Conservation (phyloP, 2,797 vertebrate genomes). For the Dendrocincla fuliginosa region DNA sequence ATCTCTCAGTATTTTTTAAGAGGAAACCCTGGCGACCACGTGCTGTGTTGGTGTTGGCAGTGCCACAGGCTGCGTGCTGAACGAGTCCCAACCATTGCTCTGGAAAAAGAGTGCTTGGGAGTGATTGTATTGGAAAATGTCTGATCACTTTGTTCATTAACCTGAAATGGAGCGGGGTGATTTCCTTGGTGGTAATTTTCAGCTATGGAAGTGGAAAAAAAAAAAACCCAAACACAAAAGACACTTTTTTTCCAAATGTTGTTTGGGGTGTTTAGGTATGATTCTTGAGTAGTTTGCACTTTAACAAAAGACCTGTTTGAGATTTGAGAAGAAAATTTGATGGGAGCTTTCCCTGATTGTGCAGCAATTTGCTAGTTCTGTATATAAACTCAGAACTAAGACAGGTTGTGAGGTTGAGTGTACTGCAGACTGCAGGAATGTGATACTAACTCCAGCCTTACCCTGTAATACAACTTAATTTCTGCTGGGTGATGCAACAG, state of each 20-base stretch:
- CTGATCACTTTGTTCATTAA: not conserved
- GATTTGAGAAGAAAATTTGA: not conserved
- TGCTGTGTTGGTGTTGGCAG: not conserved
- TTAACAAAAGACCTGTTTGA: not conserved
- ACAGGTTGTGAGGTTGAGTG: not conserved
- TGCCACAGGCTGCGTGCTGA: not conserved
- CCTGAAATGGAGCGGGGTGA: not conserved
- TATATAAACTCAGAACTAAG: fast-evolving
- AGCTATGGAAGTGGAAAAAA: not conserved
- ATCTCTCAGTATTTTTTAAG: not conserved
- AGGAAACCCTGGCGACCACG: not conserved
- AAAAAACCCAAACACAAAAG: not conserved
- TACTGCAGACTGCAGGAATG: not conserved
- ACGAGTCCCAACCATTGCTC: not conserved
- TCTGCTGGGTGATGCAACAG: not conserved
- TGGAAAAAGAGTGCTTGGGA: not conserved
- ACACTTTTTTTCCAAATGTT: not conserved
- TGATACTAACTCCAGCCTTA: fast-evolving
- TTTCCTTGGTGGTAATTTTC: not conserved
- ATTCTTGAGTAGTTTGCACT: not conserved
- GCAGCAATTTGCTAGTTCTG: not conserved
- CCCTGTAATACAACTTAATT: fast-evolving
- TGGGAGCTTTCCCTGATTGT: not conserved
- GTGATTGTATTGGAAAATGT: not conserved
- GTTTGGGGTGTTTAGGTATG: not conserved